Evolutionary conservation across 2,113 vertebrate genomes (phyloP).

Genomic region (Paradoxurus hermaphroditus): DNA sequence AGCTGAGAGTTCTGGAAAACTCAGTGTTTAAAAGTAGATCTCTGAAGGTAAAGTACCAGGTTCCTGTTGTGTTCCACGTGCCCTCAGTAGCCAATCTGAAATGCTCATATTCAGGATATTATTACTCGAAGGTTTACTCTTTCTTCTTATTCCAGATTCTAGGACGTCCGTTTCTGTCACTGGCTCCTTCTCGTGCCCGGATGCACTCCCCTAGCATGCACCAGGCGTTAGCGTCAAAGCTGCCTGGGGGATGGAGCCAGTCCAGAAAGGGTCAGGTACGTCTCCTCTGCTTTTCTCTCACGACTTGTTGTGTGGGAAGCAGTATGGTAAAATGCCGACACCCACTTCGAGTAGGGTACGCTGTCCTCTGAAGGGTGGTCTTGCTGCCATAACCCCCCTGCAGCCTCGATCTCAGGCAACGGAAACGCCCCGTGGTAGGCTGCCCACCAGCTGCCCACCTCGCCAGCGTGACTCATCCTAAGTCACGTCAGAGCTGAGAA

Average conservation of each 20-base stretch:
- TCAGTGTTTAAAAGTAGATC: constrained; percentile 18
- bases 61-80: constrained; percentile 32
- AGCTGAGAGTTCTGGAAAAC: constrained; percentile 32
- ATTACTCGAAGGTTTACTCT: constrained; percentile 72
- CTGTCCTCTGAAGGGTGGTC: constrained; percentile 57
- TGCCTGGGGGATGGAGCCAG: constrained; percentile 82
- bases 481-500: constrained; percentile 45
- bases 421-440: constrained; percentile 11
- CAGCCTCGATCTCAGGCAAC: not conserved
- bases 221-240: constrained; percentile 77
- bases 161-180: constrained; percentile 75
- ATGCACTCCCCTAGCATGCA: constrained; percentile 76
- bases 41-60: constrained; percentile 50
- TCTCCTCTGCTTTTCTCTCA: constrained; percentile 65
- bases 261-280: constrained; percentile 82
- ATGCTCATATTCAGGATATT: constrained; percentile 68
- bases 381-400: not conserved
- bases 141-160: constrained; percentile 83
- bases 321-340: not conserved
- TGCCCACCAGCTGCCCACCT: constrained; percentile 16
- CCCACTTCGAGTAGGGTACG: not conserved
- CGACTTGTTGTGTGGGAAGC: constrained; percentile 74
- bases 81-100: constrained; percentile 58
- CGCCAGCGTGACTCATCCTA: not conserved
- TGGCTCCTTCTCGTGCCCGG: constrained; percentile 74